Base-by-base conservation (phyloP, 2,888 invertebrate species). In the Thera britannica region DNA sequence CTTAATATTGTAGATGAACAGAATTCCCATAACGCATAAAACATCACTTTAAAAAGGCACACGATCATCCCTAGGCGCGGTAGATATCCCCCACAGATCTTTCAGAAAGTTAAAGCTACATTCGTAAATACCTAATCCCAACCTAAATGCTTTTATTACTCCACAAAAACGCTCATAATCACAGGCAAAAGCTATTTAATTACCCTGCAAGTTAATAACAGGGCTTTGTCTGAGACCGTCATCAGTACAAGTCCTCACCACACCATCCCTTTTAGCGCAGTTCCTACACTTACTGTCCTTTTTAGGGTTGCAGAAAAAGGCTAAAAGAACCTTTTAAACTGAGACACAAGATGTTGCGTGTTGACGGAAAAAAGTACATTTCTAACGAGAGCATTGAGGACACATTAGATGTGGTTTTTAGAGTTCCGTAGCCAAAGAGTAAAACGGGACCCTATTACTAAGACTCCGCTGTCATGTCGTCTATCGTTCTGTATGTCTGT, bases 211-310 rank as follows among this genome's bases (percentile, higher is more conserved):
- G 65, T 64, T 71, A 71, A 71, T 68, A 68, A 66, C 66, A 61
- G 52, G 56, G 65, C 65, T 66, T 71, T 68, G 71, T 68, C 71
- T 65, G 62, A 51, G 36, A 65, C 80, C 82, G 77, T 77, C 82
- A 78, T 69, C 65, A 60, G 55, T 80, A 80, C 82, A 82, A 84
- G 82, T 83, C 77, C 78, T 80, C 83, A 83, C 83, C 6, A 6
- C 38, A 5, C 44, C 83, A 85, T 85, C 82, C 78, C 82, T 84
- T 84, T 84, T 80, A 79, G 77, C 55, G 36, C 78, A 79, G 81
- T 81, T 78, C 81, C 81, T 77, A 79, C 82, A 82, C 81, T 84
- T 83, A 85, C 85, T 87, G 83, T 85, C 81, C 83, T 83, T 87
- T 84, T 86, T 64, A 79, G 58, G 48, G 62, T 84, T 86, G 83